Evolutionary conservation across 30 jellyfish, hydroid and myxozoan species (phyloP).

Genomic region (Mastigias papua): DNA sequence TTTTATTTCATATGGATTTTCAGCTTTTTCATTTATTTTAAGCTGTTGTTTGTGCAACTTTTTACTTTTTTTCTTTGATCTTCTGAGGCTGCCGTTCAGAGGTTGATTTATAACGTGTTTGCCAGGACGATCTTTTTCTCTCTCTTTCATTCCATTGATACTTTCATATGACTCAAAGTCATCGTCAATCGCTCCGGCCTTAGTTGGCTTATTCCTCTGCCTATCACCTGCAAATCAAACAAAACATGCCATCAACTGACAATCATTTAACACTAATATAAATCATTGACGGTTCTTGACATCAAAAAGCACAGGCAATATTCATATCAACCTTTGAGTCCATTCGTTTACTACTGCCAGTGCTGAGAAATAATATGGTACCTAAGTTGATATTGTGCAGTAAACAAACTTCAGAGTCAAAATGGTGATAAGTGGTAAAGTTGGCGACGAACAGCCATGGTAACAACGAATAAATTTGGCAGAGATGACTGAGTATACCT

Average conservation of each 20-base stretch:
- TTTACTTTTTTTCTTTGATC: constrained; percentile 58
- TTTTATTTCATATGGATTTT: not conserved
- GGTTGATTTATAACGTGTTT: constrained; percentile 31
- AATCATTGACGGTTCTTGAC: too few species aligned
- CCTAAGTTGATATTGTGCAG: too few species aligned
- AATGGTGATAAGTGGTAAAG: too few species aligned
- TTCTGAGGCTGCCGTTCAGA: constrained; percentile 36
- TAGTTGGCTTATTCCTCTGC: constrained; percentile 12
- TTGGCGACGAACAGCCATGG: too few species aligned
- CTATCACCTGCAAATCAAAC: constrained; percentile 27
- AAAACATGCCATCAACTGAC: not conserved
- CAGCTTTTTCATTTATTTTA: not conserved
- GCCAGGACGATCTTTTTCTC: not conserved
- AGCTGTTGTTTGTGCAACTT: constrained; percentile 21
- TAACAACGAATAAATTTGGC: too few species aligned
- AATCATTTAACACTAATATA: too few species aligned
- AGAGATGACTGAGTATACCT: too few species aligned
- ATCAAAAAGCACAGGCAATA: too few species aligned
- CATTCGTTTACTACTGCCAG: too few species aligned
- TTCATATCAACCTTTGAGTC: too few species aligned
- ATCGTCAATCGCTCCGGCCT: constrained; percentile 59
- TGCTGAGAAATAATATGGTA: too few species aligned
- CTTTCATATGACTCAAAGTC: constrained; percentile 41
- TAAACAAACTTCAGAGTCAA: too few species aligned
- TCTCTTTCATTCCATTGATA: not conserved